Percentiles rank a stretch among this genome's conserved stretches.
phyloP scores from a whole-genome alignment of 2,797 vertebrate species.

The Hemitrygon akajei region DNA sequence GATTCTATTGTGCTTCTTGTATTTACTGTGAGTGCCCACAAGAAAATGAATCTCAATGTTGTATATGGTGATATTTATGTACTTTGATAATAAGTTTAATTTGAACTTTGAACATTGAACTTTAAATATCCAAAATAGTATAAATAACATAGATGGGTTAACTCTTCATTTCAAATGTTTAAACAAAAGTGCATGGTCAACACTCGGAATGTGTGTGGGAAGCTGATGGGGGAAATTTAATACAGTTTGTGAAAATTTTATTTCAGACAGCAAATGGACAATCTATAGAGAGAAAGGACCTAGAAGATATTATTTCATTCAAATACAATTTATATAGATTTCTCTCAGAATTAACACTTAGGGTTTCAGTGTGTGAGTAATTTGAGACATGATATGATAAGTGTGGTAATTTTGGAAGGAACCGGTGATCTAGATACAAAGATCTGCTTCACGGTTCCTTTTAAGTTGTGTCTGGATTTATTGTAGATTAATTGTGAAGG shows the following conservation, averaged over 20 bases:
- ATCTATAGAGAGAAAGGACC: background rate
- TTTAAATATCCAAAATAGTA: background rate
- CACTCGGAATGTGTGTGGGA: too few species aligned
- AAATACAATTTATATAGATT: conserved; percentile 1
- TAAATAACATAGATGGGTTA: background rate
- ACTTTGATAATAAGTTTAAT: too few species aligned
- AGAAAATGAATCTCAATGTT: too few species aligned
- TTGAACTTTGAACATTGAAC: too few species aligned
- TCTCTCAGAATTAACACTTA: background rate
- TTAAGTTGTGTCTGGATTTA: background rate
- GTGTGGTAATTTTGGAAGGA: background rate
- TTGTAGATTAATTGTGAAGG: conserved; percentile 19
- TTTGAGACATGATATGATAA: background rate
- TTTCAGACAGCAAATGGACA: background rate
- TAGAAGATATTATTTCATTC: background rate
- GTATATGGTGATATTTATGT: too few species aligned
- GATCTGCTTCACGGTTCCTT: background rate
- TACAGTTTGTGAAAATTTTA: background rate
- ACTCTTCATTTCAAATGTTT: background rate
- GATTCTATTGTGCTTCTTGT: too few species aligned
- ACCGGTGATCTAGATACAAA: background rate
- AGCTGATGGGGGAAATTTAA: background rate
- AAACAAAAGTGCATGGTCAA: background rate
- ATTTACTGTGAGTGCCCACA: too few species aligned
- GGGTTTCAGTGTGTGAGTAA: background rate